Percentiles rank a stretch among this genome's conserved stretches.
Conservation (phyloP, 2,797 vertebrate species). For the Poliocrania exsul region DNA sequence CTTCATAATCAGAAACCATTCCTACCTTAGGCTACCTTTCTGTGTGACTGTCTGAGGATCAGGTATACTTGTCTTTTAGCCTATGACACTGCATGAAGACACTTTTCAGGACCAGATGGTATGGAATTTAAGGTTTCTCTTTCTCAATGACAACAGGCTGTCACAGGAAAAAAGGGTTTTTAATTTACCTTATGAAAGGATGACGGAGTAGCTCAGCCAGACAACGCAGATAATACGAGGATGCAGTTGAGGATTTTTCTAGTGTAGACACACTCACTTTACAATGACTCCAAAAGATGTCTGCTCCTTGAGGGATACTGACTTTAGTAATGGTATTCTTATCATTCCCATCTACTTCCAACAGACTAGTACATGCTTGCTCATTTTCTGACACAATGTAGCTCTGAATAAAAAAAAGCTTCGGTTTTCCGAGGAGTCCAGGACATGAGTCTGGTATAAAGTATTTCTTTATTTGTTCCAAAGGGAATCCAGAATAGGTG, state of each 20-base stretch:
- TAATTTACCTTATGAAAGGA: slow-evolving; percentile 73
- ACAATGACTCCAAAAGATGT: slow-evolving; percentile 93
- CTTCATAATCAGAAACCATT: neutral
- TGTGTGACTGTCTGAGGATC: neutral
- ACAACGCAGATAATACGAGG: slow-evolving; percentile 82
- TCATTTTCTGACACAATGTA: slow-evolving; percentile 72
- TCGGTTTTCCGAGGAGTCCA: slow-evolving; percentile 87
- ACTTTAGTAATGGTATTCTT: neutral
- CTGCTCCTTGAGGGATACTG: slow-evolving; percentile 82
- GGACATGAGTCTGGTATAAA: slow-evolving; percentile 83
- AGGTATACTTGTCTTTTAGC: neutral
- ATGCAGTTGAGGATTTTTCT: slow-evolving; percentile 32
- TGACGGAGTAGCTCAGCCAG: slow-evolving; percentile 78
- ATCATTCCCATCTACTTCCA: slow-evolving; percentile 80
- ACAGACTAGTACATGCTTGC: neutral
- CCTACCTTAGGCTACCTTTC: neutral
- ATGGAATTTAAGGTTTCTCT: neutral
- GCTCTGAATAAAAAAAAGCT: slow-evolving; percentile 94
- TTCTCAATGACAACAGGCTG: neutral
- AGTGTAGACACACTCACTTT: slow-evolving; percentile 77
- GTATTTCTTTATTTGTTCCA: slow-evolving; percentile 77
- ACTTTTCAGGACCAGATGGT: neutral
- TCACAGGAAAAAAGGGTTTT: neutral
- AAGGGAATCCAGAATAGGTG: slow-evolving; percentile 55
- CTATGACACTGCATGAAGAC: neutral